Conservation (phyloP, 2,113 vertebrate genomes). For the Hippopotamus amphibius region DNA sequence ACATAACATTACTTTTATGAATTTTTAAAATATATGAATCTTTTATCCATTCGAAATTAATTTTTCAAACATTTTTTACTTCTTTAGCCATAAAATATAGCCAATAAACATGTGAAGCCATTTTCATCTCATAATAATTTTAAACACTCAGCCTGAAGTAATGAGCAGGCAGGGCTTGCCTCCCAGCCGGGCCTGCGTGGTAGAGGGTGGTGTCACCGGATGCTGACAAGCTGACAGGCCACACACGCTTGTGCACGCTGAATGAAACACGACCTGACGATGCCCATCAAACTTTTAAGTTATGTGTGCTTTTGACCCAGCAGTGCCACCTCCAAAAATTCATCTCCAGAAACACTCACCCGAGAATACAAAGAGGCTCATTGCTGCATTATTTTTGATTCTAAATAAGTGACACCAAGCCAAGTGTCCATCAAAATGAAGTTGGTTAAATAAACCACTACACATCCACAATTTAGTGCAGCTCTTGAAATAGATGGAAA, state of each 20-base stretch:
- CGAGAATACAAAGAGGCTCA: neutral
- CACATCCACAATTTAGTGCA: neutral
- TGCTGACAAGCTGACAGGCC: neutral
- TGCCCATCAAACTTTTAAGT: rapidly evolving
- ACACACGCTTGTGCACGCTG: rapidly evolving
- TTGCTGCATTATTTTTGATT: neutral
- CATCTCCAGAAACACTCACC: neutral
- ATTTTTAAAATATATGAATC: neutral
- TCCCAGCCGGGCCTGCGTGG: rapidly evolving
- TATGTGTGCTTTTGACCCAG: neutral
- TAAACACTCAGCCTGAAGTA: neutral
- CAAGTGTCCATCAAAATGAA: neutral
- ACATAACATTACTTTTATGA: too few relatives aligned
- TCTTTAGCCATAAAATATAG: neutral
- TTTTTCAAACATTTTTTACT: neutral
- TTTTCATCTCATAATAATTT: neutral
- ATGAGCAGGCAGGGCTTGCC: rapidly evolving
- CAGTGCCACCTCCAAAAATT: neutral
- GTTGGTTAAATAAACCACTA: neutral
- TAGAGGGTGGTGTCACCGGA: rapidly evolving
- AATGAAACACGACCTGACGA: rapidly evolving
- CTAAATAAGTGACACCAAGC: neutral
- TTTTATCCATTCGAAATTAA: neutral
- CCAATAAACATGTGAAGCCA: neutral
- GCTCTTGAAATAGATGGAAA: neutral